These are phyloP conservation scores for Psephotus haematonotus DNA, from an alignment of 2,113 vertebrate genomes.

Conservation along the genomic window DNA sequence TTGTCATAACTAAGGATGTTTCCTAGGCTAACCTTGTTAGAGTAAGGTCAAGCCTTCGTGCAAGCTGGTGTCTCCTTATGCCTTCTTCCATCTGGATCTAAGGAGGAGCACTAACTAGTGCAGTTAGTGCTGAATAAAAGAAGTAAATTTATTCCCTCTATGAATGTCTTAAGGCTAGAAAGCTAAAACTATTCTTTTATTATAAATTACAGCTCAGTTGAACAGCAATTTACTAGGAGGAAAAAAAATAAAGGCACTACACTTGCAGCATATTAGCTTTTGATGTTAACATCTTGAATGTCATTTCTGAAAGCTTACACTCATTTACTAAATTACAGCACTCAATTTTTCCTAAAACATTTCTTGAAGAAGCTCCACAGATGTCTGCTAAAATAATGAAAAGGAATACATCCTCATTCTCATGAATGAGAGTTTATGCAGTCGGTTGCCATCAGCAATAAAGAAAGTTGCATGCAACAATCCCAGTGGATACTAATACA, in stretches of 20 bases:
- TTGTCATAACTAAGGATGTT: background rate
- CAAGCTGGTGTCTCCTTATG: background rate
- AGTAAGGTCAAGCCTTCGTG: background rate
- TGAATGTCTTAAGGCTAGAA: background rate
- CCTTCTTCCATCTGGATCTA: background rate
- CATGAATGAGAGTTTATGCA: background rate
- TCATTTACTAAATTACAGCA: conserved; percentile 4
- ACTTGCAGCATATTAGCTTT: background rate
- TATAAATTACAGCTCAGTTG: background rate
- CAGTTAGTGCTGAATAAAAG: background rate
- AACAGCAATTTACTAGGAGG: background rate
- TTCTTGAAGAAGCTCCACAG: background rate
- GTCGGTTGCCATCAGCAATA: background rate
- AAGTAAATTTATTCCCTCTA: background rate
- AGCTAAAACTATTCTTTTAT: background rate
- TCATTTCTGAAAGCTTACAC: conserved; percentile 10
- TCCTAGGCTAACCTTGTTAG: background rate
- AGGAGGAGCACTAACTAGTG: background rate
- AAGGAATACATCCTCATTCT: background rate
- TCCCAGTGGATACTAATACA: background rate
- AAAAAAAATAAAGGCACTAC: background rate
- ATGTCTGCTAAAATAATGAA: background rate
- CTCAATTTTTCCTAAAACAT: background rate
- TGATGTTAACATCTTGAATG: background rate
- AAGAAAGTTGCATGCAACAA: background rate